A percentile compares a stretch with the other conserved stretches of the same genome.
Evolutionary conservation across 2,797 vertebrate species (phyloP).

Genomic region (Masticophis lateralis): DNA sequence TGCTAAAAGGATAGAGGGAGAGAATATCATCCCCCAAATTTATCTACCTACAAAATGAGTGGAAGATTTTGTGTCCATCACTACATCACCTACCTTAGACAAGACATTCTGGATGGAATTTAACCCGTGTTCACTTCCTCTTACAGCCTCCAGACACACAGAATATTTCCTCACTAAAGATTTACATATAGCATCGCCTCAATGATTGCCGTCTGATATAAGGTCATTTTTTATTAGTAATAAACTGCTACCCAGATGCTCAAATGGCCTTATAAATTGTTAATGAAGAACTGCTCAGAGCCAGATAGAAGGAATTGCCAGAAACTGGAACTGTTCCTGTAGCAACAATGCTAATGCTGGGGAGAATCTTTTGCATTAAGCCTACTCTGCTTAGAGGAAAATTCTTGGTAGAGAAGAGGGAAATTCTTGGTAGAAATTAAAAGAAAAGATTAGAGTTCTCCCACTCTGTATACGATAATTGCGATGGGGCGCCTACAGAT

Average conservation of each 20-base stretch:
- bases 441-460: not conserved
- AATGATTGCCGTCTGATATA: not conserved
- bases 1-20: not conserved
- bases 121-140: not conserved
- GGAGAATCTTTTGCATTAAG: not conserved
- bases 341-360: not conserved
- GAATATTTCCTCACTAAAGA: not conserved
- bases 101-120: not conserved
- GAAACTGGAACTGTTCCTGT: not conserved
- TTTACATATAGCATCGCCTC: not conserved
- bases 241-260: not conserved
- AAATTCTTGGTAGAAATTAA: not conserved
- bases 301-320: not conserved
- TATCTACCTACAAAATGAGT: not conserved
- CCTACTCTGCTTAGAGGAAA: not conserved
- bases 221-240: not conserved
- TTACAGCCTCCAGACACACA: not conserved
- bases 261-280: not conserved
- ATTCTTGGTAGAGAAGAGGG: not conserved
- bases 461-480: not conserved
- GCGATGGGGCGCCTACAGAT: not conserved
- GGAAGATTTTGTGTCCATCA: not conserved
- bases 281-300: conserved; percentile 10
- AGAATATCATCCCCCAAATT: not conserved
- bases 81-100: not conserved